These are phyloP conservation scores for Melierax canorus DNA, from an alignment of 2,113 vertebrate species.

Conservation along the genomic window DNA sequence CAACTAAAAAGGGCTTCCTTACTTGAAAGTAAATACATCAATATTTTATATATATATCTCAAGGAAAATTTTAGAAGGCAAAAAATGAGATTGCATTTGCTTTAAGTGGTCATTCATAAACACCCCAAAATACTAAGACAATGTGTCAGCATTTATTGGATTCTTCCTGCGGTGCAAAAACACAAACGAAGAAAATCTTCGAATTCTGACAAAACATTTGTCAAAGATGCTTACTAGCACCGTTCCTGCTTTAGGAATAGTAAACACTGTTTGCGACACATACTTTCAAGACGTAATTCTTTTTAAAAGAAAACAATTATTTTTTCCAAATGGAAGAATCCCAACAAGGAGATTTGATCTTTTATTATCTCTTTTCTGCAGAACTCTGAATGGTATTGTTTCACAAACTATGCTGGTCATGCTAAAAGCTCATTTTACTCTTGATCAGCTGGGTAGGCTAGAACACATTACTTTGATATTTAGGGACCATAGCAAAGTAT, in stretches of 20 bases:
- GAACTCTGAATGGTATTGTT: not conserved
- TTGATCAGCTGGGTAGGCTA: not conserved
- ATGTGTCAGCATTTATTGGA: not conserved
- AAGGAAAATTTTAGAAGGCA: not conserved
- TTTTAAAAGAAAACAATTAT: not conserved
- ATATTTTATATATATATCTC: not conserved
- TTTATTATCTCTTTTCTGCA: not conserved
- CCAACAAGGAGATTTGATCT: not conserved
- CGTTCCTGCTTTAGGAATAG: not conserved
- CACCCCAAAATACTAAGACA: not conserved
- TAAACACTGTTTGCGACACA: not conserved
- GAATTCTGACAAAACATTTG: not conserved
- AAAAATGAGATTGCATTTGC: not conserved
- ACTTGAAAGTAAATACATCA: not conserved
- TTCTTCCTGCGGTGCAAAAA: not conserved
- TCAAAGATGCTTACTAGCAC: not conserved
- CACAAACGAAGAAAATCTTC: not conserved
- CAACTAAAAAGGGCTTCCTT: not conserved
- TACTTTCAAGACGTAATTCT: fast-evolving
- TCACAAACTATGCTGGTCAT: not conserved
- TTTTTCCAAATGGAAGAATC: not conserved
- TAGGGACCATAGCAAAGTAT: not conserved
- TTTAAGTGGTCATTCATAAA: not conserved
- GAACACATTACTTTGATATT: not conserved
- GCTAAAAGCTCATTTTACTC: not conserved